Evolutionary conservation across 2,113 vertebrate genomes (phyloP).

Genomic region (Chlamydotis undulata): DNA sequence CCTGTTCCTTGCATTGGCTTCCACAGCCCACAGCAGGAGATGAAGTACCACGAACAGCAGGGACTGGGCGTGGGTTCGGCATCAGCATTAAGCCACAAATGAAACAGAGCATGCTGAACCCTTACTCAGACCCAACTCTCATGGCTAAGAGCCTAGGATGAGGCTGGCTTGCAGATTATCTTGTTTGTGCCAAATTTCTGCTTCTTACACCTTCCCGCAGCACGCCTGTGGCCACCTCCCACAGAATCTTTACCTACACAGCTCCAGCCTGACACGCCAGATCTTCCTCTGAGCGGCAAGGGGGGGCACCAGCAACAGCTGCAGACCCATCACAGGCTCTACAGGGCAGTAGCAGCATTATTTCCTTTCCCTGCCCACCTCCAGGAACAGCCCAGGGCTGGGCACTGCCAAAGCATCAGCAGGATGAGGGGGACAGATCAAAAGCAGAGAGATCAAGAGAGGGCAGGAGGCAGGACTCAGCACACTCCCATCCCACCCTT

Average conservation of each 20-base stretch:
- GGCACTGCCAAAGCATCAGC: neutral
- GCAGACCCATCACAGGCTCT: neutral
- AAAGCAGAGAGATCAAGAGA: conserved; percentile 7
- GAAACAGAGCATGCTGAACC: neutral
- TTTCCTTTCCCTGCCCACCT: neutral
- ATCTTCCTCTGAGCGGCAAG: neutral
- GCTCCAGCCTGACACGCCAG: neutral
- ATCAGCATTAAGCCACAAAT: neutral
- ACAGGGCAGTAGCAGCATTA: neutral
- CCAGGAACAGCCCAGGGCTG: neutral
- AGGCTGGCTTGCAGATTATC: neutral
- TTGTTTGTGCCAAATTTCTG: neutral
- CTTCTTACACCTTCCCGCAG: neutral
- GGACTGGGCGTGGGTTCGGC: neutral
- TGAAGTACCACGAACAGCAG: accelerated
- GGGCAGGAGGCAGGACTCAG: neutral
- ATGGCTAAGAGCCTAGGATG: neutral
- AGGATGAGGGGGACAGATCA: neutral
- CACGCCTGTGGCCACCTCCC: accelerated
- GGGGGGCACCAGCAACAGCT: neutral
- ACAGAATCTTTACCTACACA: neutral
- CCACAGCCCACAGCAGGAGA: neutral
- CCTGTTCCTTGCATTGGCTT: conserved; percentile 32
- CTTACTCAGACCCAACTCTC: neutral
- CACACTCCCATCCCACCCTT: conserved; percentile 32